A percentile compares a stretch with the other conserved stretches of the same genome.
phyloP scores from a whole-genome alignment of 2,888 invertebrate species.

The Hypercompe scribonia region DNA sequence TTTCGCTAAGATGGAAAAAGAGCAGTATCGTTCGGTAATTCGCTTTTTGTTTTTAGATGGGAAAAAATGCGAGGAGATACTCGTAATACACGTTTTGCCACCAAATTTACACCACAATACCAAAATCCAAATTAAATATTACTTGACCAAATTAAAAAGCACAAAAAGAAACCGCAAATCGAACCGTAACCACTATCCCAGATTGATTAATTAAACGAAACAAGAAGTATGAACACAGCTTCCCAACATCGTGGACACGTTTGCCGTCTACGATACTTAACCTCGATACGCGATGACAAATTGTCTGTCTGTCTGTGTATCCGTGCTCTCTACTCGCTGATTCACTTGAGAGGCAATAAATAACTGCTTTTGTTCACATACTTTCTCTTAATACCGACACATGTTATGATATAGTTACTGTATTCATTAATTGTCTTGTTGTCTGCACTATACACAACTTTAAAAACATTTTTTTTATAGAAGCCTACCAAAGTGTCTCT shows the following conservation, averaged over 20 bases:
- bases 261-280: constrained; percentile 2
- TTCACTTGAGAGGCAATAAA: background rate
- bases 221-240: background rate
- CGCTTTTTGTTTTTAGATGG: too few relatives aligned
- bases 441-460: too few relatives aligned
- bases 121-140: too few relatives aligned
- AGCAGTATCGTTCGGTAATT: too few relatives aligned
- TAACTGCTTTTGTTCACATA: background rate
- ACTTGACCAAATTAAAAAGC: background rate
- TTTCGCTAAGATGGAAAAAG: too few relatives aligned
- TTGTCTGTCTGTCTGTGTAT: constrained; percentile 6
- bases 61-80: too few relatives aligned
- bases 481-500: too few relatives aligned
- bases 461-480: too few relatives aligned
- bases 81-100: too few relatives aligned
- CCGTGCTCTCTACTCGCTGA: background rate
- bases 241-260: background rate
- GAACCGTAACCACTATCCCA: background rate
- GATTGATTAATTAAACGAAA: background rate
- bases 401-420: too few relatives aligned
- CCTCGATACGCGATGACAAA: constrained; percentile 12
- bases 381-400: background rate
- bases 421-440: too few relatives aligned
- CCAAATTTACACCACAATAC: too few relatives aligned
- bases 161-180: background rate